Conservation (phyloP, 2,113 vertebrate genomes). For the Psittacula cyanocephala region DNA sequence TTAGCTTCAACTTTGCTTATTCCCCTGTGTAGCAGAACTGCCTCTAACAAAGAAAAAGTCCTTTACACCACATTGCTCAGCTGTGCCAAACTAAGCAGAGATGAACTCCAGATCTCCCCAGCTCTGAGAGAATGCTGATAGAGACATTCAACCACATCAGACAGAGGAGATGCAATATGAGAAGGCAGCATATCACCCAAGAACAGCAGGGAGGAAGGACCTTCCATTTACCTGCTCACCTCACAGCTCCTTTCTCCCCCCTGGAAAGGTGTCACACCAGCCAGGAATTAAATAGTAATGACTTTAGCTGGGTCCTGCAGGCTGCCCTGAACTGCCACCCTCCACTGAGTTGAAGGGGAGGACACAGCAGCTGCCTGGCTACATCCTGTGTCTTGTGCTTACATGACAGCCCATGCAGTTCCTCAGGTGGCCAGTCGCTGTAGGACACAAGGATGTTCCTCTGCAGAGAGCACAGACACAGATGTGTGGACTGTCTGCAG, state of each 20-base stretch:
- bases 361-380: not conserved
- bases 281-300: not conserved
- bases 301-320: not conserved
- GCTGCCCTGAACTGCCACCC: not conserved
- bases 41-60: not conserved
- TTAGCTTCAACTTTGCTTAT: not conserved
- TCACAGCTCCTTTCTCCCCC: not conserved
- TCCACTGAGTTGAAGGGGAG: not conserved
- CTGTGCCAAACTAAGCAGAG: not conserved
- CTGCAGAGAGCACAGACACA: not conserved
- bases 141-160: not conserved
- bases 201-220: not conserved
- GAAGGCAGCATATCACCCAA: not conserved
- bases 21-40: not conserved
- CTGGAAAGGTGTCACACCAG: not conserved
- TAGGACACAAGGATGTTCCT: not conserved
- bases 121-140: not conserved
- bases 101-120: not conserved
- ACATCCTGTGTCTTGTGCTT: no score
- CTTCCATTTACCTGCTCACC: not conserved
- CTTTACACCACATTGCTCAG: not conserved
- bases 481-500: not conserved
- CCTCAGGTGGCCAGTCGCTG: rapidly evolving
- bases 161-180: not conserved
- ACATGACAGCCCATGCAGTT: rapidly evolving